Evolutionary conservation across 2,888 invertebrate genomes (phyloP), one percentile per base, ranked within the genome.

Genomic region (Ophion ventricosus): DNA sequence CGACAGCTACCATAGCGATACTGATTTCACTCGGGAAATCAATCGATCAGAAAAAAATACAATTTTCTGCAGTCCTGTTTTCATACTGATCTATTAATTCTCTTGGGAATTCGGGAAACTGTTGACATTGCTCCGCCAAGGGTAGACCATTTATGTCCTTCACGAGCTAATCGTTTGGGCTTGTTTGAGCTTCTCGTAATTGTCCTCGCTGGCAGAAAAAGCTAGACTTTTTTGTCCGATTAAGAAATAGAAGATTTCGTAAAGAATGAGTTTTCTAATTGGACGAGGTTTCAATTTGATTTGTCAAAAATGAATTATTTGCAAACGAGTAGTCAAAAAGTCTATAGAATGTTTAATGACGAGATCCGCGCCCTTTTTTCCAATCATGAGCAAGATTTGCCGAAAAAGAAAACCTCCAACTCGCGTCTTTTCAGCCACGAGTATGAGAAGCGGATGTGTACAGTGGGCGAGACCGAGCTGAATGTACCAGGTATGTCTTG

Each of bases 401-500:
- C 25, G 26, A 23, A 61, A 73, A 67, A 67, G 20, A 49, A 66
- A 72, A 66, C 25, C 35, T 43, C 35, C 74, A 63, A 67, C 57
- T 40, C 56, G 74, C 73, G 69, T 73, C 11, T 49, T 72, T 70
- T 66, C 23, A 25, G 72, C 67, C 8, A 69, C 23, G 69, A 76
- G 49, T 57, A 77, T 56, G 57, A 56, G 49, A 17, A 49, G 35
- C 35, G 23, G 26, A 63, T 25, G 7, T 49, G 43, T 4, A 17
- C 43, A 43, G 43, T 67, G 20, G 23, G 43, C 43, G 17, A 40
- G 20, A 4, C 20, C 5, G 70, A 66, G 72, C 43, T 70, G 64
- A 76, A 72, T 72, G 25, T 67, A 43, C 66, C 57, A 74, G 64
- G 26, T 79, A 25, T 54, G 64, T 85, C 91, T 92, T 92, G 92